Percentiles rank a stretch among this genome's conserved stretches.
Evolutionary conservation across 2,797 vertebrate genomes (phyloP).

Genomic region (Aulostomus chinensis): DNA sequence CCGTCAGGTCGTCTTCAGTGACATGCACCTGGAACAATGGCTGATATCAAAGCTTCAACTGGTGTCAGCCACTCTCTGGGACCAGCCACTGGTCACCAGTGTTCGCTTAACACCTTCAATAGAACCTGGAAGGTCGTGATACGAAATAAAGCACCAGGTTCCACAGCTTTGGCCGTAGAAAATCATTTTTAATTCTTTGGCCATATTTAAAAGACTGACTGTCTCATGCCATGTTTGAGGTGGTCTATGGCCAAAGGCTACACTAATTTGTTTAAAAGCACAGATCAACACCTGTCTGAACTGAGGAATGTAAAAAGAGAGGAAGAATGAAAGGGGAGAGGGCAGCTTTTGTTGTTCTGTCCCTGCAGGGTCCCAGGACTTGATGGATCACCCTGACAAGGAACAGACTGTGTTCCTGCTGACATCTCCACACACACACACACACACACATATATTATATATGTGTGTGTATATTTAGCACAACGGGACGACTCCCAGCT

Average conservation of each 20-base stretch:
- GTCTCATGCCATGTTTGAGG: no score
- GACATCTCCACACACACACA: neutral
- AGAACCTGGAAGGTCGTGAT: no score
- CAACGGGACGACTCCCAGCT: no score
- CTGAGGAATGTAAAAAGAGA: slow-evolving; percentile 48
- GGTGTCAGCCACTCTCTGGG: no score
- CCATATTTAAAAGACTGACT: slow-evolving; percentile 24
- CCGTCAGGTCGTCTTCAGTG: no score
- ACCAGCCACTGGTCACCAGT: no score
- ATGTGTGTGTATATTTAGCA: neutral
- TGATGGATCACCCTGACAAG: slow-evolving; percentile 42
- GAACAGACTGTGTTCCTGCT: slow-evolving; percentile 14
- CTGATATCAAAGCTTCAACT: no score
- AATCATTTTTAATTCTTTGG: no score
- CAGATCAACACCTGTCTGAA: slow-evolving; percentile 72
- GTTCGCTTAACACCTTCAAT: no score
- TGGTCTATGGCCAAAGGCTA: slow-evolving; percentile 22
- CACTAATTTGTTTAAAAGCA: slow-evolving; percentile 61
- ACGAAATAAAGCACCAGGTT: no score
- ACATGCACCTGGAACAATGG: no score
- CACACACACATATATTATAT: neutral
- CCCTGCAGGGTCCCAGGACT: slow-evolving; percentile 43
- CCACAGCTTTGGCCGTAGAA: no score
- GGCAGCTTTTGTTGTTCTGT: slow-evolving; percentile 51
- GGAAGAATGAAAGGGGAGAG: slow-evolving; percentile 21